A percentile compares a stretch with the other conserved stretches of the same genome.
These are phyloP conservation scores for Drosophila paracracens DNA, from an alignment of 2,888 invertebrate species.

Conservation along the genomic window DNA sequence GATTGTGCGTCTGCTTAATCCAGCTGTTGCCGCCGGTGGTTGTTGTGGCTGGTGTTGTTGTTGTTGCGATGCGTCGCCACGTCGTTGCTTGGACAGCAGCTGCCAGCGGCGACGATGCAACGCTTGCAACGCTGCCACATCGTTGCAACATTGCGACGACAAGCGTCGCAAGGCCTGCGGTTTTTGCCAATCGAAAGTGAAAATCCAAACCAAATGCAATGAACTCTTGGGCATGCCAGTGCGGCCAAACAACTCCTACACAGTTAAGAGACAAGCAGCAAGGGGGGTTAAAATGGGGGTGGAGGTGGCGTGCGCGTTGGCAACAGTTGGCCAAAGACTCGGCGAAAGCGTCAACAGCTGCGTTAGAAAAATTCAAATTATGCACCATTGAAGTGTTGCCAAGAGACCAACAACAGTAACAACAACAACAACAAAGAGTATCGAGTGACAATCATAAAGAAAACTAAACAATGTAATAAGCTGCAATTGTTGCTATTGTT, in stretches of 20 bases:
- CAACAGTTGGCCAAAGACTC: constrained; percentile 19
- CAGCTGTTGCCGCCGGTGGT: constrained; percentile 15
- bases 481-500: constrained; percentile 20
- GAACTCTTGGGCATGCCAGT: constrained; percentile 66
- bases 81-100: constrained; percentile 33
- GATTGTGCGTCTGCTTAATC: constrained; percentile 12
- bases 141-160: constrained; percentile 7
- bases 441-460: constrained; percentile 71
- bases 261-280: constrained; percentile 7
- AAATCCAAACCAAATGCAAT: constrained; percentile 68
- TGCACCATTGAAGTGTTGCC: constrained; percentile 71
- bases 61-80: constrained; percentile 28
- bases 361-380: constrained; percentile 77
- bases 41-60: not conserved
- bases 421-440: constrained; percentile 48
- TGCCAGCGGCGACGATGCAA: constrained; percentile 19
- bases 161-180: constrained; percentile 26
- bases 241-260: constrained; percentile 61
- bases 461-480: constrained; percentile 38
- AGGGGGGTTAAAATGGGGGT: not conserved
- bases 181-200: constrained; percentile 74
- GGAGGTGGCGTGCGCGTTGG: not conserved
- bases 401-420: constrained; percentile 45
- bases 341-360: constrained; percentile 66
- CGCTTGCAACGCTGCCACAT: constrained; percentile 15